Conservation (phyloP, 1,140 invertebrate species). For the Gyrodactylus bullatarudis region DNA sequence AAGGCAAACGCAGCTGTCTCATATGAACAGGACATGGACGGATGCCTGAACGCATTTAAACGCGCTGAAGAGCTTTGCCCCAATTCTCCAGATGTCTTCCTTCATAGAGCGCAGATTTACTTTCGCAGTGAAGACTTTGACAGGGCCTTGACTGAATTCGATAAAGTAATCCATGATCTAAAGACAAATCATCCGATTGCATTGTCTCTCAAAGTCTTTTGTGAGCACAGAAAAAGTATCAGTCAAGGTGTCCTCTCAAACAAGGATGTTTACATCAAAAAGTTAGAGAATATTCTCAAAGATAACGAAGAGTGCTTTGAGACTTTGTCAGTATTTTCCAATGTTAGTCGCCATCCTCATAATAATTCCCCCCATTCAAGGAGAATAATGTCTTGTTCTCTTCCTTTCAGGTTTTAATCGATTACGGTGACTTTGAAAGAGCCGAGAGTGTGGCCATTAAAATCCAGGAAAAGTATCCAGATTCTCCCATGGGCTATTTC, state of each 20-base stretch:
- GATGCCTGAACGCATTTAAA: not conserved
- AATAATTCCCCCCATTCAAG: no score
- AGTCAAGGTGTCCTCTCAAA: not conserved
- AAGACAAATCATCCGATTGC: no score
- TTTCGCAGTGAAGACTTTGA: not conserved
- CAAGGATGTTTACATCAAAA: not conserved
- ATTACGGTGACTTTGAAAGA: not conserved
- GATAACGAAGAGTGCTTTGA: not conserved
- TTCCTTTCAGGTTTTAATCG: not conserved
- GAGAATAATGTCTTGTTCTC: no score
- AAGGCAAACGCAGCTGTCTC: not conserved
- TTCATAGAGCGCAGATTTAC: not conserved
- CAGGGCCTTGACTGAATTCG: not conserved
- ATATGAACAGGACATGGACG: not conserved
- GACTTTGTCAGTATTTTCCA: not conserved
- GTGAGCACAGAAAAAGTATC: not conserved
- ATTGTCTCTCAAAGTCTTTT: not conserved
- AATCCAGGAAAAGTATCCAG: not conserved
- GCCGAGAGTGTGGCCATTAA: not conserved
- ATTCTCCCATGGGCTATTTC: not conserved
- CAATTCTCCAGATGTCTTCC: not conserved
- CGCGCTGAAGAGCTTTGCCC: not conserved
- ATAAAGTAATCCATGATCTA: not conserved
- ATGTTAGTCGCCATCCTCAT: no score
- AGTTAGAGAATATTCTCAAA: not conserved